Base-by-base conservation (phyloP, 2,113 vertebrate species). In the Leucosticte australis region DNA sequence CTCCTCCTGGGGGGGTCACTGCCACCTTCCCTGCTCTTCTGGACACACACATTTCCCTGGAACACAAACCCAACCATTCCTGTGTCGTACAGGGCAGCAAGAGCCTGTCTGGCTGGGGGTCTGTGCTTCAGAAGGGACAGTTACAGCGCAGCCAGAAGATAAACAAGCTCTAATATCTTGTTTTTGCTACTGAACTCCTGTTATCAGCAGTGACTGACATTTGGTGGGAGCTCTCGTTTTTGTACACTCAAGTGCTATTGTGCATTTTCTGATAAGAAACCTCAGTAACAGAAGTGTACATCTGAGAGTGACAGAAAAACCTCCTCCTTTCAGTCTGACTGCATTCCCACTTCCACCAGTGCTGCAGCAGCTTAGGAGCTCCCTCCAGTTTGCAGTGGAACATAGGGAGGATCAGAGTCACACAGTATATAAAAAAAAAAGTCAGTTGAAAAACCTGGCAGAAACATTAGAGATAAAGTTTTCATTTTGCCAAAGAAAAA, bases 231-330 rank as follows among this genome's bases (percentile, higher is more conserved):
- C 60, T 71, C 93, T 94, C 33, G 0, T 83, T 96, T 94, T 95
- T 37, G 44, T 80, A 88, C 68, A 10, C 41, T 73, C 33, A 4
- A 77, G 85, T 78, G 82, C 90, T 69, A 21, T 89, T 92, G 83
- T 95, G 90, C 74, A 92, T 84, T 78, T 85, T 83, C 95, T 89
- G 95, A 96, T 96, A 97, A 97, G 95, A 93, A 96, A 82, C 90
- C 86, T 94, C 90, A 90, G 80, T 68, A 92, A 89, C 92, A 70
- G 95, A 84, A 91, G 11, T 11, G 41, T 74, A 47, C 83, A 63
- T 90, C 69, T 91, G 55, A 65, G 62, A 87, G 55, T 10, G 53
- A 87, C 87, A 85, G 86, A 55, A 87, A 96, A 90, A 15, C 31
- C 57, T 83, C 75, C 67, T 49, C 7, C 52, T 78, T 85, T 18